These are phyloP conservation scores for Dicentrarchus labrax DNA, from an alignment of 2,113 vertebrate genomes.

Conservation along the genomic window DNA sequence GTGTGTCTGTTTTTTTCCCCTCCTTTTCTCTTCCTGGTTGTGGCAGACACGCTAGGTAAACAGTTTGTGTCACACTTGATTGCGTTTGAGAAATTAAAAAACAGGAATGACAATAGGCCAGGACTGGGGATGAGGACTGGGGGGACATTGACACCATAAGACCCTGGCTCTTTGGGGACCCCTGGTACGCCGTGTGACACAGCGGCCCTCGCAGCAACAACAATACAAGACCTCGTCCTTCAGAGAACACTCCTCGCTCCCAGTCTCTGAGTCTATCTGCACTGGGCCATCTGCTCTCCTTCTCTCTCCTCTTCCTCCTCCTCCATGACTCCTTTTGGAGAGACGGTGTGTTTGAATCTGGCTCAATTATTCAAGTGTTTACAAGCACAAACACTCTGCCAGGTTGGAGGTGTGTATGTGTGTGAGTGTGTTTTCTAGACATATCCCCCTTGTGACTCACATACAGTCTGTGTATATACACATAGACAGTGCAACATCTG, in stretches of 20 bases:
- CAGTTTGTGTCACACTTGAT: slow-evolving; percentile 88
- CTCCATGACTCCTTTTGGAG: slow-evolving; percentile 81
- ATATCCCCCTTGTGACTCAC: slow-evolving; percentile 61
- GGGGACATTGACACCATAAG: slow-evolving; percentile 83
- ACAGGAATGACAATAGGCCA: slow-evolving; percentile 83
- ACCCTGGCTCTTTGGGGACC: slow-evolving; percentile 88
- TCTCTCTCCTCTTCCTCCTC: slow-evolving; percentile 84
- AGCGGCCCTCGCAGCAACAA: slow-evolving; percentile 89
- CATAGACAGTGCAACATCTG: slow-evolving; percentile 63
- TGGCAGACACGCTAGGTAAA: slow-evolving; percentile 86
- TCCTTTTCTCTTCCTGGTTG: slow-evolving; percentile 79
- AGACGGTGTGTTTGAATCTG: slow-evolving; percentile 88
- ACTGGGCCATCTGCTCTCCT: slow-evolving; percentile 96
- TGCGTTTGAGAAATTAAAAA: slow-evolving; percentile 88
- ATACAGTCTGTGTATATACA: slow-evolving; percentile 51
- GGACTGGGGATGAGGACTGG: slow-evolving; percentile 66
- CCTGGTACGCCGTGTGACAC: slow-evolving; percentile 91
- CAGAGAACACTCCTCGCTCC: slow-evolving; percentile 91
- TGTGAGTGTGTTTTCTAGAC: slow-evolving; percentile 51
- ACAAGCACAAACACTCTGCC: slow-evolving; percentile 90
- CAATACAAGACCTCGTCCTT: slow-evolving; percentile 92
- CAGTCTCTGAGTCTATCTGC: slow-evolving; percentile 93
- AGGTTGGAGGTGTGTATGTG: slow-evolving; percentile 79
- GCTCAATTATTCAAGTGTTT: slow-evolving; percentile 89
- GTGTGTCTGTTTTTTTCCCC: slow-evolving; percentile 59